Evolutionary conservation across 2,797 vertebrate species (phyloP).

Genomic region (Passerculus sandwichensis): DNA sequence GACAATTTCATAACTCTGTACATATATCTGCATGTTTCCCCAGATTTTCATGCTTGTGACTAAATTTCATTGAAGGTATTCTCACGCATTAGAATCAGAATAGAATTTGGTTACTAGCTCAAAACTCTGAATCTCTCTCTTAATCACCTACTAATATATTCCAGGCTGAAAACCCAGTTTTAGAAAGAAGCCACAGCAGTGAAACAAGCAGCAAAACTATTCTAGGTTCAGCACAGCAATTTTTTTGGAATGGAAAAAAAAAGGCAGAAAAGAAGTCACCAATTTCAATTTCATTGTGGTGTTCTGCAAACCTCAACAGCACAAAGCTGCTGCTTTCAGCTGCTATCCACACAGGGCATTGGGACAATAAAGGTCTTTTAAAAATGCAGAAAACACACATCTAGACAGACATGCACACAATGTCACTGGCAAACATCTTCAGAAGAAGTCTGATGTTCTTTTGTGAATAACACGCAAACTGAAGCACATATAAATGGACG

Average conservation of each 20-base stretch:
- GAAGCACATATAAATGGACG: not conserved
- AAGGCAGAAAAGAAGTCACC: not conserved
- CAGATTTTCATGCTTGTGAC: not conserved
- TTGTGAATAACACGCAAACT: not conserved
- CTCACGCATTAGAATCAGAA: not conserved
- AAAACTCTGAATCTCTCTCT: constrained; percentile 8
- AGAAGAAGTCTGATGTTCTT: not conserved
- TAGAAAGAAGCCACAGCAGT: constrained; percentile 48
- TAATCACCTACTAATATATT: constrained; percentile 31
- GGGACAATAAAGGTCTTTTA: not conserved
- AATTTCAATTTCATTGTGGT: constrained; percentile 20
- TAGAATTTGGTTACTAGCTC: not conserved
- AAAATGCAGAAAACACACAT: not conserved
- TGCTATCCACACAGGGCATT: not conserved
- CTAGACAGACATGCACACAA: not conserved
- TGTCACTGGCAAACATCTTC: not conserved
- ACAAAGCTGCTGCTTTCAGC: not conserved
- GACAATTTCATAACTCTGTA: not conserved
- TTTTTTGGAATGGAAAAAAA: not conserved
- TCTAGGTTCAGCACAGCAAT: constrained; percentile 32
- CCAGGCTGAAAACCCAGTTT: constrained; percentile 26
- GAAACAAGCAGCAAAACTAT: constrained; percentile 36
- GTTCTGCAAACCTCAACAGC: constrained; percentile 51
- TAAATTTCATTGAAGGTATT: not conserved
- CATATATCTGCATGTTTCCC: not conserved